These are phyloP conservation scores for Centropus bengalensis DNA, from an alignment of 2,113 vertebrate species.

Conservation along the genomic window DNA sequence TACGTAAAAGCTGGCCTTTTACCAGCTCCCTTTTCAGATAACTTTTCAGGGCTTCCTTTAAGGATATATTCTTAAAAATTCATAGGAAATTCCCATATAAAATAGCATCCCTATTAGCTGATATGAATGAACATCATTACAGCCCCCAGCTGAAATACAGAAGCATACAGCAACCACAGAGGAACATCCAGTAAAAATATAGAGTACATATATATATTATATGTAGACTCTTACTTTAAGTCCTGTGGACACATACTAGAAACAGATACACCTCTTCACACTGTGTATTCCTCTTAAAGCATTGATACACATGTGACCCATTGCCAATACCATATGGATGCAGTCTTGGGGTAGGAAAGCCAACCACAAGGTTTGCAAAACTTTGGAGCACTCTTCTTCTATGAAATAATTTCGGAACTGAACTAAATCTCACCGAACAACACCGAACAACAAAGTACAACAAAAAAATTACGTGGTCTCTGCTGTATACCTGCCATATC, in stretches of 20 bases:
- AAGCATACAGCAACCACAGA: neutral
- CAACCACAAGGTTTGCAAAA: neutral
- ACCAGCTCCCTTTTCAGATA: neutral
- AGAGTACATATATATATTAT: rapidly evolving
- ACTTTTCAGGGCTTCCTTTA: neutral
- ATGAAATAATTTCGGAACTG: neutral
- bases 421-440: neutral
- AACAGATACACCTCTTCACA: neutral
- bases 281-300: neutral
- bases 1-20: neutral
- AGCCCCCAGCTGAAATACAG: neutral
- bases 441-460: neutral
- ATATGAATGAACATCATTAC: rapidly evolving
- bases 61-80: neutral
- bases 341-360: neutral
- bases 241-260: neutral
- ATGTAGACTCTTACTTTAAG: neutral
- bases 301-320: rapidly evolving
- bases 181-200: neutral
- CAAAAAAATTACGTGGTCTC: neutral
- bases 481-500: rapidly evolving
- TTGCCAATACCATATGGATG: neutral
- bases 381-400: neutral
- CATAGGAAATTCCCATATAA: neutral
- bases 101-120: neutral